Conservation (phyloP, 1,140 invertebrate genomes). For the Danaus plexippus region DNA sequence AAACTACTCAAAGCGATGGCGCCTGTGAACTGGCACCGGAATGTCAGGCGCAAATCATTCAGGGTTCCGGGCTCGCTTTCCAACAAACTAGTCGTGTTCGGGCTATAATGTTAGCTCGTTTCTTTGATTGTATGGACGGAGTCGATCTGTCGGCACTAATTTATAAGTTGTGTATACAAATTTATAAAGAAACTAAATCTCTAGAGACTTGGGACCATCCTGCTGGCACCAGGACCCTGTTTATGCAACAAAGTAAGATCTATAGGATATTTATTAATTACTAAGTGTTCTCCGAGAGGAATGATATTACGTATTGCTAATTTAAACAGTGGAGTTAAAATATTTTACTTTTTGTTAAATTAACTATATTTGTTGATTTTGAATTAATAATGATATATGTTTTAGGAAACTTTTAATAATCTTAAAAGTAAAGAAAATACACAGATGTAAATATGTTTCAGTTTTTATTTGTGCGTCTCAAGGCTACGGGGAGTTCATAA, state of each 20-base stretch:
- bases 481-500: conserved; percentile 64
- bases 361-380: too few species aligned
- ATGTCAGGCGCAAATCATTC: conserved; percentile 48
- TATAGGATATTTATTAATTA: not conserved
- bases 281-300: too few species aligned
- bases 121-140: conserved; percentile 57
- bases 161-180: conserved; percentile 61
- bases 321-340: too few species aligned
- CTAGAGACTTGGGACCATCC: conserved; percentile 59
- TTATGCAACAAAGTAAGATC: conserved; percentile 60
- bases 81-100: conserved; percentile 57
- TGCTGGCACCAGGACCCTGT: conserved; percentile 52
- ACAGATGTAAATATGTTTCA: conserved; percentile 19
- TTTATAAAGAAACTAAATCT: conserved; percentile 62
- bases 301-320: too few species aligned
- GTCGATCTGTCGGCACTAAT: conserved; percentile 51
- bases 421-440: not conserved
- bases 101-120: conserved; percentile 38
- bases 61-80: conserved; percentile 52
- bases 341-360: too few species aligned
- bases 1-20: conserved; percentile 45
- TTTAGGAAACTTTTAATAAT: conserved; percentile 1
- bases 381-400: too few species aligned
- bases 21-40: conserved; percentile 51
- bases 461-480: conserved; percentile 53